Evolutionary conservation across 1,140 invertebrate species (phyloP).

Genomic region (Thaumatotibia leucotreta): DNA sequence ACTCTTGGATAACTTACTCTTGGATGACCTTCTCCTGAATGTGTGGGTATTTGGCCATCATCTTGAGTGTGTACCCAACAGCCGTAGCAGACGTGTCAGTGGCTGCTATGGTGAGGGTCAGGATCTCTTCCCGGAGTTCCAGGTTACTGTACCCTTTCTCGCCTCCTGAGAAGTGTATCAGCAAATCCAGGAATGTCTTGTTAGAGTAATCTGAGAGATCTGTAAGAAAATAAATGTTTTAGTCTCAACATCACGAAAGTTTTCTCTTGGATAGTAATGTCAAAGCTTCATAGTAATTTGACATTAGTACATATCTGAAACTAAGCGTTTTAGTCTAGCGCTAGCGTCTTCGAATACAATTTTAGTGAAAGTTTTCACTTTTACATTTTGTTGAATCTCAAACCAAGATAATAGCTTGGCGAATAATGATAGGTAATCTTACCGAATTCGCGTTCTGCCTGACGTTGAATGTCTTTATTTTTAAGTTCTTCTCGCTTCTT

Average conservation of each 20-base stretch:
- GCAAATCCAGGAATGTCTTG: constrained; percentile 36
- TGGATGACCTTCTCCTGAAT: constrained; percentile 45
- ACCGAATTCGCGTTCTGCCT: constrained; percentile 41
- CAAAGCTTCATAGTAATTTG: no score
- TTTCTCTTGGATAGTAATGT: no score
- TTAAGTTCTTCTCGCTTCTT: constrained; percentile 42
- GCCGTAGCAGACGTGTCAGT: constrained; percentile 44
- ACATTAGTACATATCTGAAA: no score
- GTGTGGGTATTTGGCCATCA: constrained; percentile 46
- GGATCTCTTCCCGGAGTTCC: constrained; percentile 47
- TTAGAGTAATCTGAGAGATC: constrained; percentile 17
- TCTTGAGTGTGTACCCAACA: constrained; percentile 34
- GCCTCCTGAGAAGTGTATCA: constrained; percentile 43
- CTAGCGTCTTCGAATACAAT: no score
- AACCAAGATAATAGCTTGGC: no score
- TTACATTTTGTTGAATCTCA: no score
- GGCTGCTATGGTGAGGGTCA: constrained; percentile 42
- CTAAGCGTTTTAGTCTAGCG: no score
- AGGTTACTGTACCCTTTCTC: constrained; percentile 43
- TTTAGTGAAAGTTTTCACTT: no score
- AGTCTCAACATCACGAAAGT: no score
- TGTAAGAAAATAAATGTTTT: not conserved
- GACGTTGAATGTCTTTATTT: constrained; percentile 25
- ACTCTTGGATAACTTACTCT: constrained; percentile 51
- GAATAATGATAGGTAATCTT: not conserved